A percentile compares a stretch with the other conserved stretches of the same genome.
Conservation (phyloP, 2,113 vertebrate species). For the Callocephalon fimbriatum region DNA sequence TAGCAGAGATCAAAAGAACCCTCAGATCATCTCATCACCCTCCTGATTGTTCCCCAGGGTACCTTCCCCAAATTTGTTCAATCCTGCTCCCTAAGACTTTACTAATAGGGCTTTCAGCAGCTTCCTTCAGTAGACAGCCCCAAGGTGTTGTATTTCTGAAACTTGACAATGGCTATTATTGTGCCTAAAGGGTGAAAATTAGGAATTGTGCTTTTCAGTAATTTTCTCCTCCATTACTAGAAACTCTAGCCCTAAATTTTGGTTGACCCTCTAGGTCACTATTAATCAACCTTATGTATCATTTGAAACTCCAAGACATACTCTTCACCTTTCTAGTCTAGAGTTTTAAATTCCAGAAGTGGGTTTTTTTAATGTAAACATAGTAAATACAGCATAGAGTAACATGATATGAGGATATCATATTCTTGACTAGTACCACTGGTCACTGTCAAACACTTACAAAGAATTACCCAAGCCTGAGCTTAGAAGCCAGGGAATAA, state of each 20-base stretch:
- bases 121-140: conserved; percentile 37
- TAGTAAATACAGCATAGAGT: not conserved
- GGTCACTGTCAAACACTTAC: not conserved
- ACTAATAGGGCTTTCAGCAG: conserved; percentile 58
- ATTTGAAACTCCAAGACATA: conserved; percentile 39
- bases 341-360: not conserved
- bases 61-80: conserved; percentile 56
- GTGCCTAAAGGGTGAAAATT: conserved; percentile 21
- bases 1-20: conserved; percentile 16
- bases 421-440: not conserved
- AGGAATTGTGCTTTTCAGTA: conserved; percentile 20
- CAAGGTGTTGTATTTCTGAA: conserved; percentile 47
- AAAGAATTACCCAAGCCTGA: not conserved
- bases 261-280: conserved; percentile 45
- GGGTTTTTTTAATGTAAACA: not conserved
- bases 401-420: not conserved
- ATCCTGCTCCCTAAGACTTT: conserved; percentile 15
- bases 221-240: conserved; percentile 61
- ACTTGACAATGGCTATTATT: conserved; percentile 57
- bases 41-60: not conserved
- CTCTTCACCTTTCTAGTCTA: not conserved
- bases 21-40: not conserved
- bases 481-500: not conserved
- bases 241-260: conserved; percentile 62
- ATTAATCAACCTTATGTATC: conserved; percentile 22